These are phyloP conservation scores for Hipparchia semele DNA, from an alignment of 2,888 invertebrate genomes.

Conservation along the genomic window DNA sequence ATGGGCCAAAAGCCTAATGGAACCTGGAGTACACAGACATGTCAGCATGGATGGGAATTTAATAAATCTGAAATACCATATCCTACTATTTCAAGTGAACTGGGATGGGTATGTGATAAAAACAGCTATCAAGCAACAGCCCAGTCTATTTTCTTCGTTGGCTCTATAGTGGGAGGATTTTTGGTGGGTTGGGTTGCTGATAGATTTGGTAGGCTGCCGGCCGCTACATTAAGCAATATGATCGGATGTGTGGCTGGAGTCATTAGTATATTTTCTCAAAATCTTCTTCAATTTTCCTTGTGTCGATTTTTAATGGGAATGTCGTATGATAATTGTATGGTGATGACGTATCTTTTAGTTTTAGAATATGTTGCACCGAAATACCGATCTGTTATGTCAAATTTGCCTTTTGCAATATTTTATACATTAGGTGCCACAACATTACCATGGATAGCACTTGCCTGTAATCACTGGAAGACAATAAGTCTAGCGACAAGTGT, in stretches of 20 bases:
- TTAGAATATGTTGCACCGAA: constrained; percentile 66
- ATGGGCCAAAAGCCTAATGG: constrained; percentile 47
- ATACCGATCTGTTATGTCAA: constrained; percentile 63
- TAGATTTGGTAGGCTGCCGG: constrained; percentile 62
- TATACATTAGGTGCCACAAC: constrained; percentile 51
- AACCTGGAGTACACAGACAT: constrained; percentile 52
- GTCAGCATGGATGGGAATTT: constrained; percentile 67
- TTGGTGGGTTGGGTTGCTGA: constrained; percentile 64
- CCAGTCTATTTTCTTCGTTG: constrained; percentile 63
- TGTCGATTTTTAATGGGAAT: constrained; percentile 67
- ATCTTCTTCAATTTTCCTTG: constrained; percentile 55
- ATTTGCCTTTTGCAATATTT: constrained; percentile 62
- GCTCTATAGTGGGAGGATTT: constrained; percentile 65
- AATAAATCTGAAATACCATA: constrained; percentile 66
- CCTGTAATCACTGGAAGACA: constrained; percentile 63
- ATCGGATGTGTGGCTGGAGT: constrained; percentile 60
- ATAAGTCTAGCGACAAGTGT: constrained; percentile 60
- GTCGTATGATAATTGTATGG: constrained; percentile 68
- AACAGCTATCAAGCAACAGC: constrained; percentile 65
- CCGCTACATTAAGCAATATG: constrained; percentile 56
- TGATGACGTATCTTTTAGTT: constrained; percentile 62
- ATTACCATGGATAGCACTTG: constrained; percentile 65
- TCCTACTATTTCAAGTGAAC: constrained; percentile 62
- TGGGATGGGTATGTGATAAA: constrained; percentile 67
- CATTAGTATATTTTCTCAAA: constrained; percentile 53